phyloP scores from a whole-genome alignment of 2,888 invertebrate genomes.

The Nemotelus nigrinus region DNA sequence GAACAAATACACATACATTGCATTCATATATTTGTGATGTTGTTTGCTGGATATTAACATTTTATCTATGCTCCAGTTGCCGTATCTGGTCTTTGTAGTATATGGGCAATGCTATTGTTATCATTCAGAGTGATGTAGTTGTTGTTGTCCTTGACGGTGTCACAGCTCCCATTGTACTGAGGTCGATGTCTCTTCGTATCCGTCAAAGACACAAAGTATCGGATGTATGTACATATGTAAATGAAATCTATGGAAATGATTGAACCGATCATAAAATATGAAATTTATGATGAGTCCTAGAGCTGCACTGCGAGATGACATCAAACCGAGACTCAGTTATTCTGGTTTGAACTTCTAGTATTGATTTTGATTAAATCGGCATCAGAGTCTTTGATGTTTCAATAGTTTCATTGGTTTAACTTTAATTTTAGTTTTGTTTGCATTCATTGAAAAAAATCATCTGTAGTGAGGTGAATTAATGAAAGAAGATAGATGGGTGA shows the following conservation, averaged over 20 bases:
- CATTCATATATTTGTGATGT: background rate
- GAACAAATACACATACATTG: no score
- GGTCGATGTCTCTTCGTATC: background rate
- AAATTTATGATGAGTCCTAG: constrained; percentile 8
- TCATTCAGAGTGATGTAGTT: background rate
- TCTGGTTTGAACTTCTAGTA: no score
- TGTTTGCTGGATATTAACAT: constrained; percentile 23
- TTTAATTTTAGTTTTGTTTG: no score
- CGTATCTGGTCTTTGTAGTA: background rate
- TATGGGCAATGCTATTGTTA: background rate
- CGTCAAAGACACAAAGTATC: background rate
- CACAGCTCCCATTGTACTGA: background rate
- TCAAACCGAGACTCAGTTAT: no score
- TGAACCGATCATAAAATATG: constrained; percentile 41
- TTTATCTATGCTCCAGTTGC: constrained; percentile 28
- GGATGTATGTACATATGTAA: background rate
- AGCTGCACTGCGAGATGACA: no score
- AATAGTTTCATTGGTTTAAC: no score
- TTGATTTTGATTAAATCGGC: no score
- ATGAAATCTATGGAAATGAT: constrained; percentile 25
- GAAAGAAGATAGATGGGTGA: no score
- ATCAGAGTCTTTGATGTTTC: no score
- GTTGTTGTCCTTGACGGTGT: background rate
- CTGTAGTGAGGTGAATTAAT: no score
- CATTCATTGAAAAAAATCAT: no score